phyloP scores from a whole-genome alignment of 92 coral and sea anemone species.

The Zoanthus gigantus region DNA sequence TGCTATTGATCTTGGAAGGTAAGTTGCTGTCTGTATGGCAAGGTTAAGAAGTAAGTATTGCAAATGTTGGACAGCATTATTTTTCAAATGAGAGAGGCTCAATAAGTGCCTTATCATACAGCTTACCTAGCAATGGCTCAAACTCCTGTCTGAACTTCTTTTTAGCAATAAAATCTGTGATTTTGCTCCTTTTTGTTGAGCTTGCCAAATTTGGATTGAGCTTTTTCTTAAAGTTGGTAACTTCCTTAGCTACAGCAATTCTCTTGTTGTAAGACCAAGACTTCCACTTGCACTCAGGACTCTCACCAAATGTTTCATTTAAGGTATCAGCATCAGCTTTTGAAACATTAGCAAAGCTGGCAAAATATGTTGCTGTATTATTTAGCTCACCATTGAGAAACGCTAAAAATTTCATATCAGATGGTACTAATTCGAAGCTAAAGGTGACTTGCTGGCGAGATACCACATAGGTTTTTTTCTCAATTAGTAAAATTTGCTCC shows the following conservation, averaged over 20 bases:
- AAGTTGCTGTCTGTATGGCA: constrained; percentile 43
- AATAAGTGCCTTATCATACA: constrained; percentile 4
- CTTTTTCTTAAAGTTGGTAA: constrained; percentile 36
- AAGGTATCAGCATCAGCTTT: constrained; percentile 38
- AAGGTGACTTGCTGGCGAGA: constrained; percentile 50
- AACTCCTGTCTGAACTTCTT: constrained; percentile 2
- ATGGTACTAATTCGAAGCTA: constrained; percentile 57
- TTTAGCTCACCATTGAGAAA: constrained; percentile 67
- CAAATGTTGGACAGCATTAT: constrained; percentile 46
- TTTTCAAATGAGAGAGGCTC: constrained; percentile 55
- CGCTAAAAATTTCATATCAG: constrained; percentile 67
- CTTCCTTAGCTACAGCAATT: constrained; percentile 22
- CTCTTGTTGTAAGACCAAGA: constrained; percentile 35
- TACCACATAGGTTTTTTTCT: constrained; percentile 30
- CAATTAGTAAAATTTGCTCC: constrained; percentile 30
- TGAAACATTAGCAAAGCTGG: constrained; percentile 66
- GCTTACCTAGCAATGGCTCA: constrained; percentile 9
- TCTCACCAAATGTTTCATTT: constrained; percentile 31
- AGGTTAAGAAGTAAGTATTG: constrained; percentile 35
- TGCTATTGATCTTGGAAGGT: constrained; percentile 36
- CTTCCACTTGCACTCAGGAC: constrained; percentile 41
- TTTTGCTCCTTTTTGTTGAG: constrained; percentile 22
- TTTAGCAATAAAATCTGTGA: neutral
- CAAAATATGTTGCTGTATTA: constrained; percentile 61
- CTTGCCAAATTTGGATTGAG: constrained; percentile 6